phyloP scores from a whole-genome alignment of 2,888 invertebrate genomes.

The Hyalella azteca region DNA sequence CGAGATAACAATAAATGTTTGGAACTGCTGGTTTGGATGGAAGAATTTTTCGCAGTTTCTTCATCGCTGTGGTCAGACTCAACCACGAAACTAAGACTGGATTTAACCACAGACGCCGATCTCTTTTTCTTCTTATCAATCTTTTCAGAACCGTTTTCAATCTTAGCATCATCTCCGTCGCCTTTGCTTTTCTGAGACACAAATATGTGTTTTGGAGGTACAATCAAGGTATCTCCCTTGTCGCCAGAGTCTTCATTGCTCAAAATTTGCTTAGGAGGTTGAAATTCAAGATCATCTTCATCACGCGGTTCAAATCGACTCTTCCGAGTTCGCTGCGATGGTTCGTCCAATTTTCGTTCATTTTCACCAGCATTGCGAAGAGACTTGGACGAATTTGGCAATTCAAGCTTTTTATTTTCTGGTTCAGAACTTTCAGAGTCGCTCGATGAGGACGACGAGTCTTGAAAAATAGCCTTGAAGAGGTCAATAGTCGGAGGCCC shows the following conservation, averaged over 20 bases:
- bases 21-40: neutral
- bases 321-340: neutral
- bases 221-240: neutral
- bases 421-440: constrained; percentile 66
- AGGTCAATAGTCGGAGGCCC: constrained; percentile 73
- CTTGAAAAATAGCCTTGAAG: constrained; percentile 87
- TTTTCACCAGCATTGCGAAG: too few relatives aligned
- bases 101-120: neutral
- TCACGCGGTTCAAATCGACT: constrained; percentile 45
- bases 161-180: neutral
- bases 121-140: neutral
- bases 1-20: neutral
- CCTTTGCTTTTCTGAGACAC: constrained; percentile 40
- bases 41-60: neutral
- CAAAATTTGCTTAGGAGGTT: too few relatives aligned
- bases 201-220: constrained; percentile 42
- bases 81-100: neutral
- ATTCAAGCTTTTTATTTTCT: constrained; percentile 29
- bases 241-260: too few relatives aligned
- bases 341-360: too few relatives aligned
- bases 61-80: constrained; percentile 12
- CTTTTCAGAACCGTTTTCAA: neutral
- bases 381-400: too few relatives aligned
- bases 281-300: constrained; percentile 24
- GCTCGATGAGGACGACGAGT: constrained; percentile 73